phyloP scores from a whole-genome alignment of 2,113 vertebrate species.

The Crotalus helleri region DNA sequence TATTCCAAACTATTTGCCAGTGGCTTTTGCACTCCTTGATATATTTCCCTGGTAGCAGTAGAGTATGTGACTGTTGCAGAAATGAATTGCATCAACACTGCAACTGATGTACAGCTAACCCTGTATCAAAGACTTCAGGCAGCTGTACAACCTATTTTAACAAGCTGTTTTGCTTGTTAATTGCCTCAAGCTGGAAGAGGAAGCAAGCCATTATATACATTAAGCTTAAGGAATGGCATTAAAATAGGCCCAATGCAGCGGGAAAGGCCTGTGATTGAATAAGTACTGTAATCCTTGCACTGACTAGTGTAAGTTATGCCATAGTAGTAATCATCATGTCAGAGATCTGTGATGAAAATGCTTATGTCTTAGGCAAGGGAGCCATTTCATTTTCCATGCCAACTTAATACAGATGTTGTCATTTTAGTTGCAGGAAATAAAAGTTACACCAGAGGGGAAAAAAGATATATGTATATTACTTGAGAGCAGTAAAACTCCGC shows the following conservation, averaged over 20 bases:
- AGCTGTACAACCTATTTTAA: neutral
- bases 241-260: conserved; percentile 1
- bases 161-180: neutral
- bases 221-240: neutral
- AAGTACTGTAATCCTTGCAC: neutral
- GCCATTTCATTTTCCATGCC: conserved; percentile 31
- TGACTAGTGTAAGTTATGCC: conserved; percentile 1
- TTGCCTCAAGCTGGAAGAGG: neutral
- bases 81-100: neutral
- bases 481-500: neutral
- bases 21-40: neutral
- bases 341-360: conserved; percentile 7
- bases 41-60: neutral
- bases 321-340: neutral
- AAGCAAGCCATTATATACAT: conserved; percentile 8
- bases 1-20: neutral
- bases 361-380: conserved; percentile 2
- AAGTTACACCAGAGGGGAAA: neutral
- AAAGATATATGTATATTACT: neutral
- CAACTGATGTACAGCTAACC: neutral
- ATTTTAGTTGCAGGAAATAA: neutral
- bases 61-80: neutral
- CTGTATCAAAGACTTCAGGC: neutral
- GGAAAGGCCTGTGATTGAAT: neutral
- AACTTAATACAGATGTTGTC: conserved; percentile 16